Conservation (phyloP, 1,140 invertebrate species). For the Cylas formicarius region DNA sequence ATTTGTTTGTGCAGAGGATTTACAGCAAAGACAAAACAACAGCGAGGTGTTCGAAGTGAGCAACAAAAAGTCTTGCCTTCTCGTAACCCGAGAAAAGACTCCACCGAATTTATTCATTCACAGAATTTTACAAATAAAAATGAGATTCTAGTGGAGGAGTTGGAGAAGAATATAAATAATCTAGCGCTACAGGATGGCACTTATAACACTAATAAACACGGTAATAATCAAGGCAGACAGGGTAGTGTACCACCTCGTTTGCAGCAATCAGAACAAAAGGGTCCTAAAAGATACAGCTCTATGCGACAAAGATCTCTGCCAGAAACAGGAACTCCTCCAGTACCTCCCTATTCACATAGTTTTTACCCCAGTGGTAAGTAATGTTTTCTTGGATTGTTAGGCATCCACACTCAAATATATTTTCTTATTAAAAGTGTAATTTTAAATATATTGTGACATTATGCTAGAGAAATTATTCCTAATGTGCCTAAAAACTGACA, state of each 20-base stretch:
- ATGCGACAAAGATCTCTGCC: constrained; percentile 46
- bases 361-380: constrained; percentile 35
- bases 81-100: constrained; percentile 20
- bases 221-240: constrained; percentile 36
- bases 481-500: no score
- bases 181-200: constrained; percentile 43
- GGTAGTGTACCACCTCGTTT: constrained; percentile 45
- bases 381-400: not conserved
- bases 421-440: no score
- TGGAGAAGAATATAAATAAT: constrained; percentile 46
- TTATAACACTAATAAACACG: constrained; percentile 35
- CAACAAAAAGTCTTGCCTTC: constrained; percentile 25
- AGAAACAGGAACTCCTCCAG: constrained; percentile 33
- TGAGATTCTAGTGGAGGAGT: constrained; percentile 32
- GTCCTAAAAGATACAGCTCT: constrained; percentile 49
- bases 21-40: constrained; percentile 34
- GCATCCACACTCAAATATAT: not conserved
- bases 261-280: constrained; percentile 42
- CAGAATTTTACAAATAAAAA: constrained; percentile 42
- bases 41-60: constrained; percentile 24
- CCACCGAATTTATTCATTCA: constrained; percentile 38
- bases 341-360: constrained; percentile 22
- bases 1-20: constrained; percentile 29
- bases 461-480: no score
- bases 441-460: not conserved